Percentiles rank a stretch among this genome's conserved stretches.
Evolutionary conservation across 2,113 vertebrate species (phyloP).

Genomic region (Dasyprocta punctata): DNA sequence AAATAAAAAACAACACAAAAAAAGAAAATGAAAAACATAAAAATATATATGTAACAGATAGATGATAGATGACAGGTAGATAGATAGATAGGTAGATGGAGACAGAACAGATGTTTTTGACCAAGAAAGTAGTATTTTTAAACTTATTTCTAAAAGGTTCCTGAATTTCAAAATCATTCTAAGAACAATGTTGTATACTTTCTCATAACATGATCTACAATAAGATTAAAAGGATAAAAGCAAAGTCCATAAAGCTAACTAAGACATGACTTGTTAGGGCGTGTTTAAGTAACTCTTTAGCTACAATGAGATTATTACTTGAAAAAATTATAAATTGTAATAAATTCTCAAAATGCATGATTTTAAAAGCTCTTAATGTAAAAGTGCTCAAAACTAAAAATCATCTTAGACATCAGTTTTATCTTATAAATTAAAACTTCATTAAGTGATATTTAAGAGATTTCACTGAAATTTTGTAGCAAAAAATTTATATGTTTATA

Average conservation of each 20-base stretch:
- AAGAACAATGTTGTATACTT: constrained; percentile 9
- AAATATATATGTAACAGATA: neutral
- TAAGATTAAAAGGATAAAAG: neutral
- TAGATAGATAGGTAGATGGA: neutral
- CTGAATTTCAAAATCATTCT: constrained; percentile 53
- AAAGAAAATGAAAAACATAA: constrained; percentile 21
- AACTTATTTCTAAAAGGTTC: constrained; percentile 31
- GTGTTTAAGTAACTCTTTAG: constrained; percentile 7
- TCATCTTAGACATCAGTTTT: neutral
- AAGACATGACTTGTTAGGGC: neutral
- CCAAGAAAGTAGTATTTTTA: neutral
- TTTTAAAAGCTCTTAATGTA: constrained; percentile 7
- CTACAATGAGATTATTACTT: constrained; percentile 10
- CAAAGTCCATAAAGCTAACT: constrained; percentile 23
- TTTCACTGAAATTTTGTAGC: neutral
- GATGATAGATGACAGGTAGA: neutral
- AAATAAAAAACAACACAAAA: no score
- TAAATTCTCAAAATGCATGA: neutral
- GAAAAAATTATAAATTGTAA: neutral
- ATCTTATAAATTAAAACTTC: constrained; percentile 26
- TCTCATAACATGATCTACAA: constrained; percentile 14
- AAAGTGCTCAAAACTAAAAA: constrained; percentile 29
- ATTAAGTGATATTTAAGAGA: neutral
- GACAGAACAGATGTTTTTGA: neutral
- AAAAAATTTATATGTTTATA: neutral